Evolutionary conservation across 2,113 vertebrate species (phyloP).

Genomic region (Saccopteryx leptura): DNA sequence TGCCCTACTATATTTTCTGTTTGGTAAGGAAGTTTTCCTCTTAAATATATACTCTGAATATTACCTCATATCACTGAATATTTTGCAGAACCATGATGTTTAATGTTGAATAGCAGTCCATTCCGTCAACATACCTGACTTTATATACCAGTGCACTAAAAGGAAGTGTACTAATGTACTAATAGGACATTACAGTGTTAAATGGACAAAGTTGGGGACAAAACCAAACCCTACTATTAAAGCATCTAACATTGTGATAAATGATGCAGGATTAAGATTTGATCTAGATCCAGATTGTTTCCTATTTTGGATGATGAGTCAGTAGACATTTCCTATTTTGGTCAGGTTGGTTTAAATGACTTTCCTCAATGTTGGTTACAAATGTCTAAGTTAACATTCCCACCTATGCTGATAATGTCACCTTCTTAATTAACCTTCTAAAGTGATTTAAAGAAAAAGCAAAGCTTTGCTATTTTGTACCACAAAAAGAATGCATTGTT

Average conservation of each 20-base stretch:
- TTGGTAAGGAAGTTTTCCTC: neutral
- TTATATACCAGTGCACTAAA: neutral
- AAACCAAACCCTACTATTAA: neutral
- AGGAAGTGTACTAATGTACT: neutral
- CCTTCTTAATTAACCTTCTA: neutral
- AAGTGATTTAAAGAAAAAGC: constrained; percentile 9
- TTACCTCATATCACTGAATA: neutral
- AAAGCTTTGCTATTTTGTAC: neutral
- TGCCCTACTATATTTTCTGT: neutral
- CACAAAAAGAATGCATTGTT: neutral
- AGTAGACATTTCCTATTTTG: neutral
- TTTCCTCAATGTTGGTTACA: neutral
- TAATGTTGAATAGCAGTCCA: neutral
- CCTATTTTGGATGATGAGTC: neutral
- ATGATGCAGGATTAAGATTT: neutral
- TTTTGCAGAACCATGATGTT: neutral
- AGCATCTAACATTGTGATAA: neutral
- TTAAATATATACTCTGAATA: neutral
- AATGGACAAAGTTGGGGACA: neutral
- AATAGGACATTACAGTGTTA: neutral
- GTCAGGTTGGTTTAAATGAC: neutral
- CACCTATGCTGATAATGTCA: neutral
- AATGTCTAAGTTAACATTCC: neutral
- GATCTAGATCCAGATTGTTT: neutral
- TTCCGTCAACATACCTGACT: neutral